A percentile compares a stretch with the other conserved stretches of the same genome.
phyloP scores from a whole-genome alignment of 2,888 invertebrate species.

The Nemapogon koenigi region DNA sequence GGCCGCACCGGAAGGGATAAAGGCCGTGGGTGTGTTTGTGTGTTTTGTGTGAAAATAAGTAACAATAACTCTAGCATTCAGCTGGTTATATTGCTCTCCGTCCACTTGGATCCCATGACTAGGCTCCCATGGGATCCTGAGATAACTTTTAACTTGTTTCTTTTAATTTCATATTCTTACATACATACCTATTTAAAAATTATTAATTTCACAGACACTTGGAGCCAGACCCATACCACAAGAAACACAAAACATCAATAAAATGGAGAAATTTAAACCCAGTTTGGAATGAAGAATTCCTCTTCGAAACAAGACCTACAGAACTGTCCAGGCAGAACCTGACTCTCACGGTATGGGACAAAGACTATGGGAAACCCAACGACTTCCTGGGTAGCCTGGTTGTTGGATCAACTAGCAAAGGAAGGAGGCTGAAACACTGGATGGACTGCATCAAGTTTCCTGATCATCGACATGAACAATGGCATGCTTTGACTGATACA shows the following conservation, averaged over 20 bases:
- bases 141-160: too few species aligned
- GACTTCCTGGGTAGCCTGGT: slow-evolving; percentile 89
- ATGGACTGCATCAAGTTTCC: slow-evolving; percentile 89
- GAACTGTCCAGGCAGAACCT: slow-evolving; percentile 89
- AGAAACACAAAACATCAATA: slow-evolving; percentile 87
- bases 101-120: too few species aligned
- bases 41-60: too few species aligned
- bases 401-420: slow-evolving; percentile 84
- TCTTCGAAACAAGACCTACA: slow-evolving; percentile 87
- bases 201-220: slow-evolving; percentile 69
- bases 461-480: slow-evolving; percentile 86
- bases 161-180: too few species aligned
- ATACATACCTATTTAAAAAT: too few species aligned
- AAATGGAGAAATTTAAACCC: slow-evolving; percentile 96
- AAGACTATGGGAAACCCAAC: slow-evolving; percentile 81
- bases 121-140: too few species aligned
- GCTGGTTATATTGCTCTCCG: too few species aligned
- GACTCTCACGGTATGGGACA: slow-evolving; percentile 93
- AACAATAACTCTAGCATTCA: too few species aligned
- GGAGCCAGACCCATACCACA: slow-evolving; percentile 85
- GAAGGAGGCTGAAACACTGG: slow-evolving; percentile 90
- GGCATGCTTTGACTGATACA: slow-evolving; percentile 79
- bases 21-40: too few species aligned
- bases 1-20: too few species aligned
- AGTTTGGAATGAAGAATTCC: slow-evolving; percentile 91